Conservation (phyloP, 2,888 invertebrate species). For the Acronicta alni region DNA sequence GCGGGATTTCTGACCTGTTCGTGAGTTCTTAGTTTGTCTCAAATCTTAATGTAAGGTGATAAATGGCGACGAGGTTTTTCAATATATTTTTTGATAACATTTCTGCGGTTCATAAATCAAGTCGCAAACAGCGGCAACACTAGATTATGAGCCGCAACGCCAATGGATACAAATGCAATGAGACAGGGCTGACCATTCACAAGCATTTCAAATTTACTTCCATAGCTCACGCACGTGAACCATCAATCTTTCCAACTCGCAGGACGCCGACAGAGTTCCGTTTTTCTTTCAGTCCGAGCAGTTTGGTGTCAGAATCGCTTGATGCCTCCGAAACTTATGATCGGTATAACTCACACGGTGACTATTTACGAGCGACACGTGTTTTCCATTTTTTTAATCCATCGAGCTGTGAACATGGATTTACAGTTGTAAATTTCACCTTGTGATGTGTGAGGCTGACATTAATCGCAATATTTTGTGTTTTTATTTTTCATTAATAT, state of each 20-base stretch:
- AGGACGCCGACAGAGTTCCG: background rate
- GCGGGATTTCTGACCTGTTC: too few relatives aligned
- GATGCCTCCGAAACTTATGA: slow-evolving; percentile 21
- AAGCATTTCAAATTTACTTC: slow-evolving; percentile 25
- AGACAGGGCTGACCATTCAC: slow-evolving; percentile 15
- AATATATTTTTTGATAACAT: too few relatives aligned
- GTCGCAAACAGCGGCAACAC: background rate
- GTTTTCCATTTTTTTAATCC: slow-evolving; percentile 22
- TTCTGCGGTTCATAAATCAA: slow-evolving; percentile 2
- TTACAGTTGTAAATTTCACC: slow-evolving; percentile 19
- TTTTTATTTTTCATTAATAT: slow-evolving; percentile 8
- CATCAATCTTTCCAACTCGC: slow-evolving; percentile 14
- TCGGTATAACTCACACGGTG: slow-evolving; percentile 22
- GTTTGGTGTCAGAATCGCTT: slow-evolving; percentile 10
- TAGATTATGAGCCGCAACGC: background rate
- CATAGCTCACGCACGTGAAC: slow-evolving; percentile 9
- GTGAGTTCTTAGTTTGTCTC: too few relatives aligned
- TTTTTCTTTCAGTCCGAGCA: slow-evolving; percentile 5
- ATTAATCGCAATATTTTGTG: background rate
- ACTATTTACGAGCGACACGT: slow-evolving; percentile 27
- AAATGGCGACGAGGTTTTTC: too few relatives aligned
- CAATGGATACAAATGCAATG: slow-evolving; percentile 18
- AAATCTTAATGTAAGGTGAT: too few relatives aligned
- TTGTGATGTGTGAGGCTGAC: background rate
- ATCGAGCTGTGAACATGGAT: slow-evolving; percentile 12